Percentiles rank a stretch among this genome's conserved stretches.
Evolutionary conservation across 2,113 vertebrate genomes (phyloP).

Genomic region (Pseudonaja textilis): DNA sequence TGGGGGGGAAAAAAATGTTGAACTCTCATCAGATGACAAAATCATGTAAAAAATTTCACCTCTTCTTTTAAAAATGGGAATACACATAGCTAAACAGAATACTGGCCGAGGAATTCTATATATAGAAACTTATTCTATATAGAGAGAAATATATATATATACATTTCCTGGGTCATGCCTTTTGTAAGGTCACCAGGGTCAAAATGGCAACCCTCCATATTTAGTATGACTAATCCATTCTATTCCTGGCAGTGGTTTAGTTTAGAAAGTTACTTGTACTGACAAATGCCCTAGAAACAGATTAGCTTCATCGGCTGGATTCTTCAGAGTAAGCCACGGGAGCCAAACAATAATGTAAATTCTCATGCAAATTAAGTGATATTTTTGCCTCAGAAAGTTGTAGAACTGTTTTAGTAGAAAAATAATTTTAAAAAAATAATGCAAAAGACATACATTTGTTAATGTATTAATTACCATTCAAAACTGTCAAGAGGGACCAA

Average conservation of each 20-base stretch:
- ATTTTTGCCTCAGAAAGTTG: slow-evolving; percentile 46
- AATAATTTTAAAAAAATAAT: slow-evolving; percentile 29
- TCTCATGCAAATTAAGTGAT: slow-evolving; percentile 38
- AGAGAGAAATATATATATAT: too few species aligned
- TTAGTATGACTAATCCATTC: background rate
- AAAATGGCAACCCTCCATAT: background rate
- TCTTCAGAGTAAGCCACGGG: background rate
- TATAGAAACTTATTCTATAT: too few species aligned
- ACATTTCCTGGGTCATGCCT: background rate
- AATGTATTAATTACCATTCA: slow-evolving; percentile 38
- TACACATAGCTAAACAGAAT: background rate
- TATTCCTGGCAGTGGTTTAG: background rate
- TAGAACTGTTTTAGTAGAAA: slow-evolving; percentile 38
- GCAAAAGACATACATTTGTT: slow-evolving; percentile 53
- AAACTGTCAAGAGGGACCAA: slow-evolving; percentile 59
- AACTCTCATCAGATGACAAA: background rate
- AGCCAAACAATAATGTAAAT: slow-evolving; percentile 23
- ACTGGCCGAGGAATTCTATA: background rate
- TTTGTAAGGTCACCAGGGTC: background rate
- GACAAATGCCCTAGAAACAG: background rate
- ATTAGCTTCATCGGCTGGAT: background rate
- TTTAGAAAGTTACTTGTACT: background rate
- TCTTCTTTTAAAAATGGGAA: background rate
- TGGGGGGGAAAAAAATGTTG: background rate
- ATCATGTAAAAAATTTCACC: background rate